Evolutionary conservation across 1,140 invertebrate genomes (phyloP).

Genomic region (honey bee (Apis mellifera)): DNA sequence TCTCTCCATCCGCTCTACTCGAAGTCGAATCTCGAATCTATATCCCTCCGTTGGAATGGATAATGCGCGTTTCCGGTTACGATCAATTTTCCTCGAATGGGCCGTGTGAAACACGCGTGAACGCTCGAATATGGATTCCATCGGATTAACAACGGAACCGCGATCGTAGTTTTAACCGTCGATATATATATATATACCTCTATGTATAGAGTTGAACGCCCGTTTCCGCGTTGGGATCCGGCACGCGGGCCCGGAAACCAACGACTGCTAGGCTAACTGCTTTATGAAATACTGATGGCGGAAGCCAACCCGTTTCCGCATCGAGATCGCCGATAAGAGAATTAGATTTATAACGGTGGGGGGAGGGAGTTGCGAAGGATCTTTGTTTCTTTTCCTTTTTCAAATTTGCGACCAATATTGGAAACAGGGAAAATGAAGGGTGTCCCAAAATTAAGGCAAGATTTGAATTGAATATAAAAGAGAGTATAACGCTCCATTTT

Average conservation of each 20-base stretch:
- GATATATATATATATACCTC: constrained; percentile 34
- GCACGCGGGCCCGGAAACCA: constrained; percentile 30
- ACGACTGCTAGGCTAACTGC: constrained; percentile 30
- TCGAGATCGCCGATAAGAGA: constrained; percentile 36
- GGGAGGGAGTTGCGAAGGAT: constrained; percentile 23
- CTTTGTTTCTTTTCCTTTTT: background rate
- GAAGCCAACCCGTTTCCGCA: constrained; percentile 30
- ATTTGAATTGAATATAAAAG: too few species aligned
- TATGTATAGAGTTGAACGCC: background rate
- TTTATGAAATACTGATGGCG: constrained; percentile 47
- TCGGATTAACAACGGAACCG: constrained; percentile 38
- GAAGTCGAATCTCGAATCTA: background rate
- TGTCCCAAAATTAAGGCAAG: too few species aligned
- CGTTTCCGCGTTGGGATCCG: background rate
- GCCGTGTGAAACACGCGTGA: constrained; percentile 10
- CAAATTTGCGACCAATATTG: background rate
- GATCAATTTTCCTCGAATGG: constrained; percentile 30
- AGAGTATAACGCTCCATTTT: too few species aligned
- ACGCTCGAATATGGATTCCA: constrained; percentile 32
- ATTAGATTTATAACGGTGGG: constrained; percentile 26
- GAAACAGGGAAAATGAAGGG: too few species aligned
- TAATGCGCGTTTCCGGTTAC: constrained; percentile 11
- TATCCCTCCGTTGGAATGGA: background rate
- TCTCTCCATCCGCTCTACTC: background rate
- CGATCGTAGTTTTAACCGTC: constrained; percentile 36